Evolutionary conservation across 2,888 invertebrate species (phyloP).

Genomic region (Rhogogaster chlorosoma): DNA sequence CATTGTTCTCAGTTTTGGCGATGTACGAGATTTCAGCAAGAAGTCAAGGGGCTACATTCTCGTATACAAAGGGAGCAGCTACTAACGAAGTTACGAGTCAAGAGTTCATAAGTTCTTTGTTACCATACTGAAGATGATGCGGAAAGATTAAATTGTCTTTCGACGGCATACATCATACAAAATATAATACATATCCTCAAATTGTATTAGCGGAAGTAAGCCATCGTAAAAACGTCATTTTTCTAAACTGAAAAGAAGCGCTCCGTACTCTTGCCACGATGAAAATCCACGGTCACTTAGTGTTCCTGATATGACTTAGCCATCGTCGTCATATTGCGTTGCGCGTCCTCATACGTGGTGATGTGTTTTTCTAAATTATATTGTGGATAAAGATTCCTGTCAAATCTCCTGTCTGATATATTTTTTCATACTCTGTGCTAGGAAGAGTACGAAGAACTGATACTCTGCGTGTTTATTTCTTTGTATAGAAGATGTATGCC

Average conservation of each 20-base stretch:
- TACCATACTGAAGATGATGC: neutral
- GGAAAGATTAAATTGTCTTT: neutral
- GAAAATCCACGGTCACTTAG: conserved; percentile 11
- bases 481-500: too few species aligned
- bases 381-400: neutral
- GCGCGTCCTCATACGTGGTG: neutral
- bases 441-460: neutral
- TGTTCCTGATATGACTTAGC: neutral
- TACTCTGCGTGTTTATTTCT: too few species aligned
- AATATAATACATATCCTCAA: neutral
- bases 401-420: neutral
- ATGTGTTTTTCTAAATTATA: conserved; percentile 9
- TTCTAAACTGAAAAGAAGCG: neutral
- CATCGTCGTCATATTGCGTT: neutral
- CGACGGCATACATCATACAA: neutral
- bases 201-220: neutral
- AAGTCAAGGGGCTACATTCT: neutral
- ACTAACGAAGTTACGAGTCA: neutral
- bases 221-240: conserved; percentile 1
- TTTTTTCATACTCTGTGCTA: neutral
- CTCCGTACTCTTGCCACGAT: neutral
- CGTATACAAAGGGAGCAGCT: neutral
- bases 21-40: neutral
- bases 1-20: neutral
- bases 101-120: neutral